Base-by-base conservation (phyloP, 2,113 vertebrate species). In the Diadophis punctatus region DNA sequence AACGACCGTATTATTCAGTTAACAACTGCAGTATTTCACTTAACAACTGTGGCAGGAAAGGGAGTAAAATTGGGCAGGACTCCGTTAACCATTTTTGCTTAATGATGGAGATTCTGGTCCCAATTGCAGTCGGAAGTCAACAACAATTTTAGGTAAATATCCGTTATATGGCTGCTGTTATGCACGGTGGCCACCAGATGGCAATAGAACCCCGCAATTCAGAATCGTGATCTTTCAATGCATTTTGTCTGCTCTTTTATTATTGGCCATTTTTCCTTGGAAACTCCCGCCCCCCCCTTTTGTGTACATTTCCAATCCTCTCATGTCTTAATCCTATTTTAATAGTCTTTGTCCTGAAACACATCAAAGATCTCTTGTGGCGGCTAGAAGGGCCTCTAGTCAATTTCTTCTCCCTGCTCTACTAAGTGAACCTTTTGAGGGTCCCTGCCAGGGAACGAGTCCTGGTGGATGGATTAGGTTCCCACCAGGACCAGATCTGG, bases 291-390 rank as follows among this genome's bases (percentile, higher is more conserved):
- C 8, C 8, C 3, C 10, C 27, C 3, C 10, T 63, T 85, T 58
- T 43, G 53, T 92, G 39, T 86, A 74, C n/a, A n/a, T 85, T 86
- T 1, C 88, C 74, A 60, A 30, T 55, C 43, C 30, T 86, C 92
- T 86, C 92, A 43, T 92, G 51, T 60, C 74, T 49, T 56, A 92
- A 89, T 92, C 91, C 87, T 92, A 56, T 86, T 92, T 90, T 90
- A 55, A 60, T 8, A n/a, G 43, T 39, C 53, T 86, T 92, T 86
- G 68, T 60, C 23, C 14, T 85, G 92, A 90, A 90, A 60, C 27
- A 20, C 53, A 90, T 89, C 39, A n/a, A 90, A 58, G 88, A 25
- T 27, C 87, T 58, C 88, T 49, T 22, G 88, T 2, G 74, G 30
- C 43, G 3, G 6, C 22, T 23, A 16, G 86, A 18, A n/a, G 52